Conservation (phyloP, 2,797 vertebrate genomes). For the Siniperca obscura region DNA sequence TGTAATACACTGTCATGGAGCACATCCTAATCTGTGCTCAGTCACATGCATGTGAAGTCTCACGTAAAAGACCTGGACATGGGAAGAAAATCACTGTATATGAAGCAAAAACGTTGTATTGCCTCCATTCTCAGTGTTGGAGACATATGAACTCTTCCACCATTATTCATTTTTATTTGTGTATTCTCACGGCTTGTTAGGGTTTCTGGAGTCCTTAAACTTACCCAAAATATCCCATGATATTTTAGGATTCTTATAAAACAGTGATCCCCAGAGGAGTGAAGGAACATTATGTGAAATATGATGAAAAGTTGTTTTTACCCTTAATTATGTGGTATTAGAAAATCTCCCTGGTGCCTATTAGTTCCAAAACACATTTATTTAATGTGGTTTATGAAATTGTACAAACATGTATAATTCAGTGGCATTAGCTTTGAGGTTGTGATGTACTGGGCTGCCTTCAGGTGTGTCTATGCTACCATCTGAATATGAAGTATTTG, state of each 20-base stretch:
- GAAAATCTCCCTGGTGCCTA: constrained; percentile 15
- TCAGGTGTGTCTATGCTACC: neutral
- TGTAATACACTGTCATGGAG: neutral
- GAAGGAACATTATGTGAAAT: constrained; percentile 44
- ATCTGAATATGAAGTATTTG: constrained; percentile 9
- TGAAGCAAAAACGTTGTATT: constrained; percentile 38
- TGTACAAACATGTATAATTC: constrained; percentile 25
- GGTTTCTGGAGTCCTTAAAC: constrained; percentile 37
- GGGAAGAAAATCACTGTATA: constrained; percentile 31
- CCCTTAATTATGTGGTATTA: constrained; percentile 31
- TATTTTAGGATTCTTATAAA: constrained; percentile 60
- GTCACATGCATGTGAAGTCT: constrained; percentile 24
- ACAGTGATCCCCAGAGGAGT: constrained; percentile 19
- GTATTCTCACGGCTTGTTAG: constrained; percentile 39
- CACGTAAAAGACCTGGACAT: constrained; percentile 6
- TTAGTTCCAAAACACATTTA: constrained; percentile 24
- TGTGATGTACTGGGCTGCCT: neutral
- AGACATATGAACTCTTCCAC: constrained; percentile 40
- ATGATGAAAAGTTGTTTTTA: constrained; percentile 50
- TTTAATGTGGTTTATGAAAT: constrained; percentile 16
- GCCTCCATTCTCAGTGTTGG: constrained; percentile 12
- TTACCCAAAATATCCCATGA: constrained; percentile 36
- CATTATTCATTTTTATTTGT: constrained; percentile 47
- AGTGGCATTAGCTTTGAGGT: neutral
- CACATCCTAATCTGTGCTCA: constrained; percentile 2